These are phyloP conservation scores for Synaphobranchus kaupii DNA, from an alignment of 2,797 vertebrate species.

Conservation along the genomic window DNA sequence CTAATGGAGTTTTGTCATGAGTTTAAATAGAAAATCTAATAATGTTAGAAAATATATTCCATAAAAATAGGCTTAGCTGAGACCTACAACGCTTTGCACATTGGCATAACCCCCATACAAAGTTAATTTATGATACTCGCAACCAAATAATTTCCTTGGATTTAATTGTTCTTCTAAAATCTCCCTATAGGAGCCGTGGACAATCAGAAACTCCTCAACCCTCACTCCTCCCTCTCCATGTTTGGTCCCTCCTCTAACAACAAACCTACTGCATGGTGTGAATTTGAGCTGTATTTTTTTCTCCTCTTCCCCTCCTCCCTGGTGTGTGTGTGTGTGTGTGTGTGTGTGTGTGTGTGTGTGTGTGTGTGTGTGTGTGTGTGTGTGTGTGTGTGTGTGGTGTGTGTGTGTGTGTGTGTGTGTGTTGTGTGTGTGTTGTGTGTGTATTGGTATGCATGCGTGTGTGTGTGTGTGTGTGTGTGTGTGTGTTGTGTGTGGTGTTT, in stretches of 20 bases:
- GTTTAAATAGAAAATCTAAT: neutral
- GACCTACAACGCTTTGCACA: neutral
- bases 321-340: conserved; percentile 23
- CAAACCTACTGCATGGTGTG: conserved; percentile 60
- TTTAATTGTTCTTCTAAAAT: conserved; percentile 16
- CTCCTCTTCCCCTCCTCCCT: conserved; percentile 17
- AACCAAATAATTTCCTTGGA: neutral
- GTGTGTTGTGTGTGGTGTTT: neutral
- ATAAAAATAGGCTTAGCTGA: neutral
- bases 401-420: conserved; percentile 6
- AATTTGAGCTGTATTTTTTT: conserved; percentile 66
- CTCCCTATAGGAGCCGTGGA: neutral
- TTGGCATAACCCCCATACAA: neutral
- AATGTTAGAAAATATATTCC: neutral
- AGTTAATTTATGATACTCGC: neutral
- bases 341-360: neutral
- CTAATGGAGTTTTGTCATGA: neutral
- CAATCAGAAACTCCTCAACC: neutral
- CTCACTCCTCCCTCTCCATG: conserved; percentile 11
- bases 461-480: neutral
- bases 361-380: no score
- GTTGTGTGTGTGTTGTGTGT: conserved; percentile 2
- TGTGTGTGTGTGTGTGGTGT: no score
- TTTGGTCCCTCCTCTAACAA: conserved; percentile 40
- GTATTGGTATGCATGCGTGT: neutral